Percentiles rank a stretch among this genome's conserved stretches.
Evolutionary conservation across 2,888 invertebrate species (phyloP).

Genomic region (Nemurella pictetii): DNA sequence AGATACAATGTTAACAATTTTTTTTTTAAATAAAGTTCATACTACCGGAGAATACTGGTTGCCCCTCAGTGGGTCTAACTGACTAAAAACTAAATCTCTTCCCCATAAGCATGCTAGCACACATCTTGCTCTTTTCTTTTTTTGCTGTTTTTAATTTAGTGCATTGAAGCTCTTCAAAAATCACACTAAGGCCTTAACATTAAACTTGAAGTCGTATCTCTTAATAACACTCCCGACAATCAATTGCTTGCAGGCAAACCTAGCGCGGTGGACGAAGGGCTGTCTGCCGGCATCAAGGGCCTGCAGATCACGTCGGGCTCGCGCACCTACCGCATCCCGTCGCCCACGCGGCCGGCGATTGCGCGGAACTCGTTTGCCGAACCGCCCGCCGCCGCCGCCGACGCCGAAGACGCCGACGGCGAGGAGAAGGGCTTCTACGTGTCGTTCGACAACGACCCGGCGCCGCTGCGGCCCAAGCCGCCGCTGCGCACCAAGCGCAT

Average conservation of each 20-base stretch:
- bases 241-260: neutral
- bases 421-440: conserved; percentile 88
- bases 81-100: too few species aligned
- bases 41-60: too few species aligned
- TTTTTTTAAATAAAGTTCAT: too few species aligned
- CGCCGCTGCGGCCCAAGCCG: conserved; percentile 87
- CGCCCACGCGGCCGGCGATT: conserved; percentile 77
- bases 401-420: conserved; percentile 45
- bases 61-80: too few species aligned
- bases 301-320: conserved; percentile 86
- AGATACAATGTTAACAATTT: too few species aligned
- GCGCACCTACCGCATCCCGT: conserved; percentile 85
- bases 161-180: too few species aligned
- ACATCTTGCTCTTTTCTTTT: neutral
- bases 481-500: conserved; percentile 74
- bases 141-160: too few species aligned
- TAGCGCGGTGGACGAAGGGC: conserved; percentile 35
- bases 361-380: conserved; percentile 72
- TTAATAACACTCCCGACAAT: too few species aligned
- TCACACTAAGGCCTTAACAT: too few species aligned
- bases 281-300: conserved; percentile 70
- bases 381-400: conserved; percentile 49
- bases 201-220: too few species aligned
- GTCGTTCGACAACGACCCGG: conserved; percentile 82
- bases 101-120: too few species aligned